phyloP scores from a whole-genome alignment of 2,797 vertebrate genomes.

The Fistularia commersonii region DNA sequence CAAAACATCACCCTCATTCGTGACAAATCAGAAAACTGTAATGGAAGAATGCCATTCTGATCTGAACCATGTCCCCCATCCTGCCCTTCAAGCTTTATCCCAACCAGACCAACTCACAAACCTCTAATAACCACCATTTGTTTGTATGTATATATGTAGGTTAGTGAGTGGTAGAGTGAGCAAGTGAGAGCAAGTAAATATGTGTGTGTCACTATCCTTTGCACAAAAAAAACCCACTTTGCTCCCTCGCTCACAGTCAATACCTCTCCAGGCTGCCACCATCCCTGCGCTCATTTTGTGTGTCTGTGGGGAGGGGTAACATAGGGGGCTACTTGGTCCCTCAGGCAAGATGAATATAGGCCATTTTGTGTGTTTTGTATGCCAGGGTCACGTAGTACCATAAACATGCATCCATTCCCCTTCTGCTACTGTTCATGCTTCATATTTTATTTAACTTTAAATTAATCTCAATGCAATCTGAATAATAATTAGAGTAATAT shows the following conservation, averaged over 20 bases:
- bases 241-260: constrained; percentile 5
- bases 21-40: no score
- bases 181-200: no score
- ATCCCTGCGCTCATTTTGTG: neutral
- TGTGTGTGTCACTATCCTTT: constrained; percentile 21
- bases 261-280: constrained; percentile 9
- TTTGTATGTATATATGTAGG: no score
- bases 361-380: constrained; percentile 58
- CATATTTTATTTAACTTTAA: no score
- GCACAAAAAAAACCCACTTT: no score
- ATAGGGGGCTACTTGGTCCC: constrained; percentile 47
- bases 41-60: neutral
- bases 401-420: neutral
- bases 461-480: no score
- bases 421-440: no score
- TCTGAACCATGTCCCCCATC: neutral
- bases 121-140: constrained; percentile 11
- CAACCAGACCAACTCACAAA: constrained; percentile 16
- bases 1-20: no score
- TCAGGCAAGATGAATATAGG: constrained; percentile 70
- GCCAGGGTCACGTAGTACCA: constrained; percentile 20
- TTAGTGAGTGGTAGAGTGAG: no score
- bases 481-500: no score
- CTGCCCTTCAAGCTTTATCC: neutral
- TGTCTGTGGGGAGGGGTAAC: constrained; percentile 10